Evolutionary conservation across 2,888 invertebrate species (phyloP).

Genomic region (Lasius platythorax): DNA sequence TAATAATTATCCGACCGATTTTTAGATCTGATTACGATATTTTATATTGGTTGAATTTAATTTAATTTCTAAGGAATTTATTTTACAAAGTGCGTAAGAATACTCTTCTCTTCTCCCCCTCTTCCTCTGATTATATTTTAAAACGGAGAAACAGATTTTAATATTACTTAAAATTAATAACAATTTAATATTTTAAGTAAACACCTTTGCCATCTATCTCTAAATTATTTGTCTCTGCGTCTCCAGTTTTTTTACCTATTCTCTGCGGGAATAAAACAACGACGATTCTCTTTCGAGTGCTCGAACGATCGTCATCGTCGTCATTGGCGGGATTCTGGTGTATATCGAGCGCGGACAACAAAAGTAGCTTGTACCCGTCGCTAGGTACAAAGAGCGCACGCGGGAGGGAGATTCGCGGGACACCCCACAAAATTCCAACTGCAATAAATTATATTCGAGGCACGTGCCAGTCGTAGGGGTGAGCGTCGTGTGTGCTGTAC

Average conservation of each 20-base stretch:
- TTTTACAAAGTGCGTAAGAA: neutral
- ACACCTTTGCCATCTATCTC: neutral
- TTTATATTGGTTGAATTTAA: neutral
- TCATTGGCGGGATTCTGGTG: constrained; percentile 33
- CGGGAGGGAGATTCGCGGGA: constrained; percentile 60
- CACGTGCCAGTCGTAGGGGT: constrained; percentile 79
- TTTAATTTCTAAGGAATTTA: neutral
- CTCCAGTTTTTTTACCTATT: neutral
- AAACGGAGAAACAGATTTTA: neutral
- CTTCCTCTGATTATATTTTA: neutral
- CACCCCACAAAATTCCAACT: constrained; percentile 77
- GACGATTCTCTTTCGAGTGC: neutral
- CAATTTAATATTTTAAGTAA: neutral
- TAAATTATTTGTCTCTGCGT: neutral
- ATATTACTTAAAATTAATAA: neutral
- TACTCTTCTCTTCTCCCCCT: neutral
- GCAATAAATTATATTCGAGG: constrained; percentile 83
- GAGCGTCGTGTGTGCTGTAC: constrained; percentile 75
- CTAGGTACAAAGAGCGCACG: constrained; percentile 47
- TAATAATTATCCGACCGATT: neutral
- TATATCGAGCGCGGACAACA: constrained; percentile 39
- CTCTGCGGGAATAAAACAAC: neutral
- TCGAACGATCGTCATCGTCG: constrained; percentile 16
- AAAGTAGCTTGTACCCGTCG: constrained; percentile 51
- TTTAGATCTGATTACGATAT: neutral